Evolutionary conservation across 2,797 vertebrate species (phyloP).

Genomic region (Crenichthys baileyi): DNA sequence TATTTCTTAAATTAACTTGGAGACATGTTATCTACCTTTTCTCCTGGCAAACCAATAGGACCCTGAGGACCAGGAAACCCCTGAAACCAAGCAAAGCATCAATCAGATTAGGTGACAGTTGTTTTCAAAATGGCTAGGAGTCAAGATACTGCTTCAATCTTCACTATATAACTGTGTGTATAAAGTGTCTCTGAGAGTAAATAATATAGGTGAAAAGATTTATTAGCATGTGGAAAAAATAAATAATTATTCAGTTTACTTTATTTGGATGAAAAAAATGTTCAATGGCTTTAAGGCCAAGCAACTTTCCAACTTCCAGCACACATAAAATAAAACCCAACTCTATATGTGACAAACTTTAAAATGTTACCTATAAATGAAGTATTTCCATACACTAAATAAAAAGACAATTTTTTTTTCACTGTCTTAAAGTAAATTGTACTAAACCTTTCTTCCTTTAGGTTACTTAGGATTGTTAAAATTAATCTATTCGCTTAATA

Average conservation of each 20-base stretch:
- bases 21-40: conserved; percentile 85
- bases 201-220: conserved; percentile 8
- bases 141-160: conserved; percentile 3
- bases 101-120: conserved; percentile 60
- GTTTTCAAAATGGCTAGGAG: conserved; percentile 13
- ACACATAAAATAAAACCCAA: background rate
- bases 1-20: conserved; percentile 60
- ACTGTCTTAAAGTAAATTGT: background rate
- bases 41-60: conserved; percentile 88
- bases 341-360: background rate
- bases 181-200: conserved; percentile 5
- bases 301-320: background rate
- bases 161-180: background rate
- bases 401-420: background rate
- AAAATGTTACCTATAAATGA: background rate
- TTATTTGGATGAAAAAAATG: background rate
- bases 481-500: background rate
- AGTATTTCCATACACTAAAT: background rate
- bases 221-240: conserved; percentile 4
- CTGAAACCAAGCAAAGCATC: conserved; percentile 75
- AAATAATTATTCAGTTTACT: conserved; percentile 16
- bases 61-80: conserved; percentile 92
- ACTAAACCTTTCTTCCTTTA: background rate
- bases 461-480: background rate
- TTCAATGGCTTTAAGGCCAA: background rate